Percentiles rank a stretch among this genome's conserved stretches.
These are phyloP conservation scores for Euzetes globulus DNA, from an alignment of 2,888 invertebrate genomes.

Conservation along the genomic window DNA sequence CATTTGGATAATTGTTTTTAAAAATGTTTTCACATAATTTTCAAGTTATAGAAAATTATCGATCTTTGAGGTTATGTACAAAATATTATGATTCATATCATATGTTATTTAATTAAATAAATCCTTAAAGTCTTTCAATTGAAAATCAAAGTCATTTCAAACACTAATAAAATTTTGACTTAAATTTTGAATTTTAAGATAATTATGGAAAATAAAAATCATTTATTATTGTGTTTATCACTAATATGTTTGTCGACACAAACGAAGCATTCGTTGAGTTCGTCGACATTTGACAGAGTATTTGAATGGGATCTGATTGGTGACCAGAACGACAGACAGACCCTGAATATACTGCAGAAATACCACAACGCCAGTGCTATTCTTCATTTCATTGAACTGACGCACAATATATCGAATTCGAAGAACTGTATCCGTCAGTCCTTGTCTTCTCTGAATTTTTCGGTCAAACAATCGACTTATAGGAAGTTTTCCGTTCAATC, in stretches of 20 bases:
- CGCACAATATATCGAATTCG: slow-evolving; percentile 24
- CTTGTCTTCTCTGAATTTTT: slow-evolving; percentile 24
- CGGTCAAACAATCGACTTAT: slow-evolving; percentile 18
- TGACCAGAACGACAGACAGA: background rate
- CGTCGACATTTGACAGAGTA: slow-evolving; percentile 9
- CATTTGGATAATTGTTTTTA: background rate
- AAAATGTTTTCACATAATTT: background rate
- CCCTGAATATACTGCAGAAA: slow-evolving; percentile 15
- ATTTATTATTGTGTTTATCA: background rate
- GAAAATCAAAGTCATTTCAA: background rate
- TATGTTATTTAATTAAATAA: background rate
- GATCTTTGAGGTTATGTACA: background rate
- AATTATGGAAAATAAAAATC: background rate
- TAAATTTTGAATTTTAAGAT: background rate
- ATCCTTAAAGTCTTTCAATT: background rate
- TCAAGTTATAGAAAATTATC: background rate
- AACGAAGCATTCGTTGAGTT: background rate
- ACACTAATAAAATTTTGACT: background rate
- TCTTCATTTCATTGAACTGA: slow-evolving; percentile 32
- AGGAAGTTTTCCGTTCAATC: slow-evolving; percentile 31
- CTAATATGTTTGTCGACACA: background rate
- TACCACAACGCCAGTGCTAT: slow-evolving; percentile 32
- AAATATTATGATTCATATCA: background rate
- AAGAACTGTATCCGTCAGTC: slow-evolving; percentile 24
- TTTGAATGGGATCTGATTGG: background rate